These are phyloP conservation scores for Strigamia crassipes DNA, from an alignment of 2,888 invertebrate genomes.

Conservation along the genomic window DNA sequence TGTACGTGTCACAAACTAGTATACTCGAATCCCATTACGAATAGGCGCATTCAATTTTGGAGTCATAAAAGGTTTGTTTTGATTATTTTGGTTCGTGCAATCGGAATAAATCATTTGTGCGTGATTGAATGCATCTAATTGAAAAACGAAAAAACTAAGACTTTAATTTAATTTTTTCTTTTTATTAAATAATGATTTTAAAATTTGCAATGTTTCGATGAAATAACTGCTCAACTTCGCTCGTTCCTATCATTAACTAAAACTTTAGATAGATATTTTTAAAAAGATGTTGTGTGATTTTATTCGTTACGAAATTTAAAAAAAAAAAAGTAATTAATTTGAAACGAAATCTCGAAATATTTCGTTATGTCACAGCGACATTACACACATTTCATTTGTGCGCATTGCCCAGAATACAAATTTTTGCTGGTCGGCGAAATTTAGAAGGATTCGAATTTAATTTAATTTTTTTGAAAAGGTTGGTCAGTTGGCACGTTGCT, in stretches of 20 bases:
- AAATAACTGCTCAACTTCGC: background rate
- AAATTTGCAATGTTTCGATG: conserved; percentile 1
- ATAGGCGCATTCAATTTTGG: background rate
- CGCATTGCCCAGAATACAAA: too few relatives aligned
- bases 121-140: background rate
- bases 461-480: too few relatives aligned
- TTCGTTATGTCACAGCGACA: background rate
- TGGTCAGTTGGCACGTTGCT: too few relatives aligned
- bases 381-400: too few relatives aligned
- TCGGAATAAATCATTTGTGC: background rate
- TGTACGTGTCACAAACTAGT: background rate
- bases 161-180: background rate
- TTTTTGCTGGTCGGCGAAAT: too few relatives aligned
- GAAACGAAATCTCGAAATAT: too few relatives aligned
- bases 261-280: too few relatives aligned
- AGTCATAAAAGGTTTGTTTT: too few relatives aligned
- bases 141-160: background rate
- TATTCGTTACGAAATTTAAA: too few relatives aligned
- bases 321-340: too few relatives aligned
- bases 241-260: background rate
- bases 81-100: background rate
- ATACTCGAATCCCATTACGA: background rate
- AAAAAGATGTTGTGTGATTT: too few relatives aligned
- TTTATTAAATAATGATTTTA: background rate
- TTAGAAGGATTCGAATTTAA: too few relatives aligned